A percentile compares a stretch with the other conserved stretches of the same genome.
Evolutionary conservation across 2,113 vertebrate species (phyloP).

Genomic region (Cariama cristata): DNA sequence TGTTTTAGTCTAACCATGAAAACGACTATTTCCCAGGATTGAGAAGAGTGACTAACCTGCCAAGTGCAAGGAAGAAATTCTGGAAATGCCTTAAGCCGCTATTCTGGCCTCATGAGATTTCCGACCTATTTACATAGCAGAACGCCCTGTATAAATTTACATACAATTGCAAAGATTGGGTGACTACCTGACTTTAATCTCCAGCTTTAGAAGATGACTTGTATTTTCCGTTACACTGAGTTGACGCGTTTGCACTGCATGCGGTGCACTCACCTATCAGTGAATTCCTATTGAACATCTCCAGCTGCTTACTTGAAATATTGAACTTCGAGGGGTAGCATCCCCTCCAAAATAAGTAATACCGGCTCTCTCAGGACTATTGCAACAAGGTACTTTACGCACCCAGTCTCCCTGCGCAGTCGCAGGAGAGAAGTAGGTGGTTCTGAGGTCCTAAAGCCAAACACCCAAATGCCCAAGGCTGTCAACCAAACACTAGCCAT

Average conservation of each 20-base stretch:
- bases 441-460: not conserved
- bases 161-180: not conserved
- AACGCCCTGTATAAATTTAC: not conserved
- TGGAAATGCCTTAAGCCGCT: not conserved
- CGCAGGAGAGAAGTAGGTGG: not conserved
- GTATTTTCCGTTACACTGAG: not conserved
- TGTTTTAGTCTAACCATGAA: not conserved
- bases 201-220: not conserved
- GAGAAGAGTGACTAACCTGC: not conserved
- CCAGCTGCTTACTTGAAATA: not conserved
- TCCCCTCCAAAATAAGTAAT: not conserved
- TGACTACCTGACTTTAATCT: not conserved
- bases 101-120: not conserved
- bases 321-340: not conserved
- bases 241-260: not conserved
- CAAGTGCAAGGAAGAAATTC: not conserved
- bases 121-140: not conserved
- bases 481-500: not conserved
- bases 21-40: not conserved
- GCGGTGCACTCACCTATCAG: not conserved
- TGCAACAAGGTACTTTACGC: not conserved
- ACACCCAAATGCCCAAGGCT: not conserved
- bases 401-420: not conserved
- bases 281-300: not conserved
- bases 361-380: not conserved